Evolutionary conservation across 2,113 vertebrate genomes (phyloP).

Genomic region (Urocolius indicus): DNA sequence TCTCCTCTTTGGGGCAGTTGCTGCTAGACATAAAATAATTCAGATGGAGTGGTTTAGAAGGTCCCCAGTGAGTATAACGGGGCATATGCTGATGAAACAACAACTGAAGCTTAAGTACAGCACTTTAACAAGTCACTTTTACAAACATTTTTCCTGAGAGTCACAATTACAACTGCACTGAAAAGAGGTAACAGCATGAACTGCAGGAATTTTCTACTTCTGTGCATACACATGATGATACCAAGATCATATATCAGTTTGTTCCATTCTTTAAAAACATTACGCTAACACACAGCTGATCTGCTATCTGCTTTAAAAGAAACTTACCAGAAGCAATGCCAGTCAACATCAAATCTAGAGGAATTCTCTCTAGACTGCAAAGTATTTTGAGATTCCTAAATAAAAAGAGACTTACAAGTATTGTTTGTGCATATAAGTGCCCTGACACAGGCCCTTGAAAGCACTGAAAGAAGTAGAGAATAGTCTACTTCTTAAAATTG

Average conservation of each 20-base stretch:
- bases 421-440: neutral
- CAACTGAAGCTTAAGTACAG: neutral
- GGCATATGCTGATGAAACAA: neutral
- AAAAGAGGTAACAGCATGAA: neutral
- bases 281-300: neutral
- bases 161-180: neutral
- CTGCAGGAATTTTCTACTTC: neutral
- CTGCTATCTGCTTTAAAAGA: neutral
- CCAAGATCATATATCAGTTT: neutral
- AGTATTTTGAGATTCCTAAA: neutral
- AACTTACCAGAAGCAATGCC: neutral
- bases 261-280: neutral
- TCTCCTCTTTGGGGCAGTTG: neutral
- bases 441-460: neutral
- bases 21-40: neutral
- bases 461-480: accelerated
- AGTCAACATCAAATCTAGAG: neutral
- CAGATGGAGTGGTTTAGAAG: neutral
- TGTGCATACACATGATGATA: neutral
- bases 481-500: neutral
- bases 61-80: neutral
- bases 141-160: neutral
- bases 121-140: neutral
- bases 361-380: neutral
- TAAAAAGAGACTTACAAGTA: neutral